Evolutionary conservation across 2,113 vertebrate species (phyloP), one percentile per base, ranked within the genome.

Genomic region (Micronycteris hirsuta): DNA sequence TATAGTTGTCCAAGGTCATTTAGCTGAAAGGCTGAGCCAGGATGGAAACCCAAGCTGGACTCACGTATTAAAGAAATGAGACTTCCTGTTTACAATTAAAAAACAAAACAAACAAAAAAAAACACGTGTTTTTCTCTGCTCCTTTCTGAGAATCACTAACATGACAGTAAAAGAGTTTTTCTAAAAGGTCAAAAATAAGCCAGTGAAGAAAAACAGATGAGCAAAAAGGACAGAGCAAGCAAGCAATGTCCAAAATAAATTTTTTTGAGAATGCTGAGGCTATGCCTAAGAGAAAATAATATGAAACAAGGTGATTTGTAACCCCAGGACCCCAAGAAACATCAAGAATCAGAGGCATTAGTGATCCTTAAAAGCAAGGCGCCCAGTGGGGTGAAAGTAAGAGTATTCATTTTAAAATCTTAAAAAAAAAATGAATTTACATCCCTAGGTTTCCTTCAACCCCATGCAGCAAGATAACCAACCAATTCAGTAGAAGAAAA

Each of bases 91-190:
- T 22, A 47, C 77, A 54, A 58, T 36, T 49, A 80, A 36, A n/a
- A 52, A 43, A 36, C 56, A 70, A 45, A 54, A 54, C 16, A 17
- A 54, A 83, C 36, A 36, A 63, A 71, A 47, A 61, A 61, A 28
- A 11, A 10, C 63, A 61, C 1, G 19, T 33, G 63, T 38, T 89
- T 92, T 70, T 65, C 90, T 95, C 93, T 41, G 74, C 56, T 95
- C 80, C 87, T 93, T 96, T 77, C 94, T 80, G 85, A 95, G 52
- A 76, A 38, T 68, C 16, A 36, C 70, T 92, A 47, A 89, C 33
- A 9, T 7, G 45, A 70, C 63, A 78, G 28, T 41, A 76, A 68
- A 93, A 74, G 61, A 28, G 45, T 15, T 58, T 61, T 81, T 45
- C 63, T 68, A 76, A 77, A n/a, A 82, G 82, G 87, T 80, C 87